Conservation (phyloP, 2,797 vertebrate genomes). For the Neoniphon sammara region DNA sequence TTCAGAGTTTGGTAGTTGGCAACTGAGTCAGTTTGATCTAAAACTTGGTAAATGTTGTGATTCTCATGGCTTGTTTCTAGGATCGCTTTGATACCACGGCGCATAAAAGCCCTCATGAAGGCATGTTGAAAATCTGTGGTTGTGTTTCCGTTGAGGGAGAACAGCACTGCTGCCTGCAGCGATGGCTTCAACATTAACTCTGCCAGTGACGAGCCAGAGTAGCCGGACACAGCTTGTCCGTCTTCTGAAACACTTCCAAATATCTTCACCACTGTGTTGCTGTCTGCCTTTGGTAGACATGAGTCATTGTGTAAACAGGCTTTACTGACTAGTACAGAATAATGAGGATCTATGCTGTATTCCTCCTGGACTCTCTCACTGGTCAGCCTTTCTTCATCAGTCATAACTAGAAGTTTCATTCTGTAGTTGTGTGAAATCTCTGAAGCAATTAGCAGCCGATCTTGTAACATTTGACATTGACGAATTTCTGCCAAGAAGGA, state of each 20-base stretch:
- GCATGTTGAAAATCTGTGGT: conserved; percentile 40
- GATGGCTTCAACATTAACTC: conserved; percentile 40
- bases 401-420: conserved; percentile 48
- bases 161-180: conserved; percentile 1
- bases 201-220: conserved; percentile 49
- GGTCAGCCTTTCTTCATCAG: conserved; percentile 50
- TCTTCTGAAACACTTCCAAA: conserved; percentile 49
- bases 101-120: conserved; percentile 42
- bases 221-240: conserved; percentile 52
- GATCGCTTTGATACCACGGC: conserved; percentile 24
- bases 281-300: conserved; percentile 33
- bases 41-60: conserved; percentile 39
- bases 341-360: conserved; percentile 52
- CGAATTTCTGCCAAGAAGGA: conserved; percentile 23
- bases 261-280: conserved; percentile 47
- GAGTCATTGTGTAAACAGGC: conserved; percentile 35
- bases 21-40: conserved; percentile 19
- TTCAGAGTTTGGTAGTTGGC: conserved; percentile 15
- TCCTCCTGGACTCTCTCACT: conserved; percentile 40
- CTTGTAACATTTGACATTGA: conserved; percentile 36
- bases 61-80: conserved; percentile 39
- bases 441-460: conserved; percentile 42
- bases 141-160: conserved; percentile 52
- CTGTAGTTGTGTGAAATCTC: conserved; percentile 50
- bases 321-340: conserved; percentile 41